Base-by-base conservation (phyloP, 2,888 invertebrate genomes). In the Neocrepidodera transversa region DNA sequence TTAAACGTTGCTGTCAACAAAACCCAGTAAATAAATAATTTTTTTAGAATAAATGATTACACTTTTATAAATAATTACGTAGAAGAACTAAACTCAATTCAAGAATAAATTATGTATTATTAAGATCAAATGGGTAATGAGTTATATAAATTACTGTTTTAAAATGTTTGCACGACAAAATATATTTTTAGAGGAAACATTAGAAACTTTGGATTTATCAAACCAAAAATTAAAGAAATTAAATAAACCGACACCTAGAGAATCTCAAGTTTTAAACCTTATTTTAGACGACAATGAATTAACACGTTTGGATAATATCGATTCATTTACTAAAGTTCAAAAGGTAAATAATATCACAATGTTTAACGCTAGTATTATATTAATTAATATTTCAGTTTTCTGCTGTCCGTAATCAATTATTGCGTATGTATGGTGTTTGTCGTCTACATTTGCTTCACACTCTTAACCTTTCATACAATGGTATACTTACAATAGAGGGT, bases 401-500 rank as follows among this genome's bases (percentile, higher is more conserved):
- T 58, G 86, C 92, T 74, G 88, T 89, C 74, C 88, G 91, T 76
- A 96, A 96, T 80, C 90, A 92, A 74, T 80, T 95, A 50, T 81
- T 93, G 38, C 88, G 94, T 56, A 95, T 95, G 93, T 91, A 91
- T 77, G 91, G 92, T 56, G 89, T 95, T 23, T 88, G 91, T 62
- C 86, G 90, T 50, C 82, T 96, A 61, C 88, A 89, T 65, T 89
- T 90, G 75, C 82, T 96, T 52, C 87, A 92, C 32, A 87, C 90
- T 36, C 80, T 96, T 63, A 91, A 94, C 78, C 83, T 96, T 42
- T 90, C 93, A 65, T 89, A 92, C 76, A 96, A 96, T 81, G 90
- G 90, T 49, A 92, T 96, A 66, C 83, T 93, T 40, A 90, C 91
- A 57, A 93, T 95, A 72, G 95, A 96, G 79, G 95, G 95, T 7